Evolutionary conservation across 2,888 invertebrate genomes (phyloP), one percentile per base, ranked within the genome.

Genomic region (Rhamphomyia laevipes): DNA sequence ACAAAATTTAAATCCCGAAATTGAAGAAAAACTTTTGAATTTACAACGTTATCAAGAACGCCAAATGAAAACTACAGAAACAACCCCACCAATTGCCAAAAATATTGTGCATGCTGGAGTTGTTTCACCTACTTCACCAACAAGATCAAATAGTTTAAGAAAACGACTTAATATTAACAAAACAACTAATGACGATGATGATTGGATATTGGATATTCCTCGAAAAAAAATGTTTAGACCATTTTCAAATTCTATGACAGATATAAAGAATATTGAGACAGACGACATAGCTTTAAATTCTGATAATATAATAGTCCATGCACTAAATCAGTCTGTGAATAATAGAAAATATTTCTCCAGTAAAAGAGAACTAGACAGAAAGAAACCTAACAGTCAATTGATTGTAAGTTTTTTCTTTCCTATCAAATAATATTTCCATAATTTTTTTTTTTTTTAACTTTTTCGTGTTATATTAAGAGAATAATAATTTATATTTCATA

Each of bases 1-100:
- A 70, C 90, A 91, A 62, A 91, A 90, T 67, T 75, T 92, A 21
- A 87, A 89, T 66, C 92, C 92, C 1, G 92, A 92, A 70, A 88
- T 93, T 55, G 91, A 92, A 66, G 91, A 93, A 62, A 94, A 93
- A 65, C 71, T 94, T 45, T 73, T 92, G 40, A 89, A 89, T 59
- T 75, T 92, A 59, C 92, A 92, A 68, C 78, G 86, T 45, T 89
- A 86, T 62, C 88, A 88, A 62, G 88, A 88, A 65, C 81, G 82
- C 57, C 79, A 80, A 62, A 83, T 84, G 82, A 82, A 81, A 59
- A 45, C 51, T 27, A 7, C 23, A 6, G 23, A 27, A 27, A 7
- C 23, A 33, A 51, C 50, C 27, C 46, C 43, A 12, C n/a, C 42
- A 63, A 66, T 51, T 68, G 70, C 45, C 68, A 62, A 33, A 68